Conservation (phyloP, 2,888 invertebrate genomes). For the Thyatira batis region DNA sequence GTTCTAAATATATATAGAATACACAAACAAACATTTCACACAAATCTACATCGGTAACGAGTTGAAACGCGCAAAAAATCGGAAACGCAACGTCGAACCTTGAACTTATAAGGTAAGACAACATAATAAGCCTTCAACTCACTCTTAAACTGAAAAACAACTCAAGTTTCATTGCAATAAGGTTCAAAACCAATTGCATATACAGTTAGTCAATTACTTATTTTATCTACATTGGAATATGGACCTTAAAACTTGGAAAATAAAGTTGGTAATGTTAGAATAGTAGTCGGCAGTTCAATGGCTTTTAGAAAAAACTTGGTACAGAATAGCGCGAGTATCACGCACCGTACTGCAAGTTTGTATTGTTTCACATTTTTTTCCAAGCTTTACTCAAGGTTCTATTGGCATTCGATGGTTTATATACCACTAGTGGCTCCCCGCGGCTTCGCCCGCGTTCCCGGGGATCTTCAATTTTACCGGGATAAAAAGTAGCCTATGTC, state of each 20-base stretch:
- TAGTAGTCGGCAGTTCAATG: conserved; percentile 28
- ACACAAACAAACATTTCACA: background rate
- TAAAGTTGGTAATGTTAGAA: conserved; percentile 11
- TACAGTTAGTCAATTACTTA: background rate
- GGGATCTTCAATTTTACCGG: too few species aligned
- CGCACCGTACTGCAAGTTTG: conserved; percentile 26
- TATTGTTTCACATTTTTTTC: conserved; percentile 32
- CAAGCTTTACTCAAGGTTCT: conserved; percentile 14
- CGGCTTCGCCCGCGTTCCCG: too few species aligned
- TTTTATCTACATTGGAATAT: conserved; percentile 4
- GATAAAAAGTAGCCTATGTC: too few species aligned
- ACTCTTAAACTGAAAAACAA: background rate
- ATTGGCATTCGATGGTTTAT: conserved; percentile 9
- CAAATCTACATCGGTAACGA: conserved; percentile 7
- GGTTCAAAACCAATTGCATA: background rate
- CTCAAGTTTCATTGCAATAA: background rate
- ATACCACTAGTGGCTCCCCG: too few species aligned
- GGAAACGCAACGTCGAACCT: conserved; percentile 42
- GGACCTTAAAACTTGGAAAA: background rate
- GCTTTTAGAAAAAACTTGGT: conserved; percentile 47
- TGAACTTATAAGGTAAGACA: conserved; percentile 47
- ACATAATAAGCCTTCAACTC: conserved; percentile 22
- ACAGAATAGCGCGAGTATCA: conserved; percentile 41
- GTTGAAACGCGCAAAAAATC: conserved; percentile 31
- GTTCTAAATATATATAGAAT: background rate